Conservation (phyloP, 2,888 invertebrate genomes). For the Phorcus lineatus region DNA sequence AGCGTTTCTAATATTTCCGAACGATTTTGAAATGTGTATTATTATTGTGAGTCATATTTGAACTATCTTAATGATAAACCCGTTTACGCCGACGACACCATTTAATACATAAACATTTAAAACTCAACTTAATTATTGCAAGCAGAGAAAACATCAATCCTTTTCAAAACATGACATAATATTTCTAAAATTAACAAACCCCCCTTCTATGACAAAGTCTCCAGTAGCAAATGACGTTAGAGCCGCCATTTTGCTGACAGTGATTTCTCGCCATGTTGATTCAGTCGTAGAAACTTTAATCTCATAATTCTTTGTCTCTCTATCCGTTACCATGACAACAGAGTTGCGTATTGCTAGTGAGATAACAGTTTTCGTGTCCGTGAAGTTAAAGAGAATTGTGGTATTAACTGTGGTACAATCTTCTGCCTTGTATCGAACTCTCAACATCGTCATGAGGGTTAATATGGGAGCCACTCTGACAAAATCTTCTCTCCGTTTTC, state of each 20-base stretch:
- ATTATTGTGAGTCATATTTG: too few relatives aligned
- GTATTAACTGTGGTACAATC: slow-evolving; percentile 35
- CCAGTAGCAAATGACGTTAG: slow-evolving; percentile 46
- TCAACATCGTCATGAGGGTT: slow-evolving; percentile 45
- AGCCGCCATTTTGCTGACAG: slow-evolving; percentile 40
- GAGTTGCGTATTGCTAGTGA: slow-evolving; percentile 53
- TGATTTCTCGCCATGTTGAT: slow-evolving; percentile 47
- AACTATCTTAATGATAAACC: too few relatives aligned
- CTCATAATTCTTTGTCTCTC: slow-evolving; percentile 35
- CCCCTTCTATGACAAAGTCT: slow-evolving; percentile 53
- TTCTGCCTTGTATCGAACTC: slow-evolving; percentile 51
- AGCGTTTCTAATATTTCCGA: too few relatives aligned
- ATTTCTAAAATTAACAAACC: slow-evolving; percentile 45
- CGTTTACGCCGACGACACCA: too few relatives aligned
- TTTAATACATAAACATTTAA: too few relatives aligned
- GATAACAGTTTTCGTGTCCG: slow-evolving; percentile 38
- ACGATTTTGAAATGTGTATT: too few relatives aligned
- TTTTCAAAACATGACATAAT: slow-evolving; percentile 61
- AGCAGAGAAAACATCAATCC: not conserved
- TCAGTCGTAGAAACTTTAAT: slow-evolving; percentile 48
- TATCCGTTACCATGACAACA: slow-evolving; percentile 44
- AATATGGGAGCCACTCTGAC: slow-evolving; percentile 38
- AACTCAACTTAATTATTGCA: too few relatives aligned
- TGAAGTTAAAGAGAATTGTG: slow-evolving; percentile 41
- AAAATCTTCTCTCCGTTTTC: slow-evolving; percentile 21